phyloP scores from a whole-genome alignment of 2,113 vertebrate genomes.

The Cyprinodon tularosa region DNA sequence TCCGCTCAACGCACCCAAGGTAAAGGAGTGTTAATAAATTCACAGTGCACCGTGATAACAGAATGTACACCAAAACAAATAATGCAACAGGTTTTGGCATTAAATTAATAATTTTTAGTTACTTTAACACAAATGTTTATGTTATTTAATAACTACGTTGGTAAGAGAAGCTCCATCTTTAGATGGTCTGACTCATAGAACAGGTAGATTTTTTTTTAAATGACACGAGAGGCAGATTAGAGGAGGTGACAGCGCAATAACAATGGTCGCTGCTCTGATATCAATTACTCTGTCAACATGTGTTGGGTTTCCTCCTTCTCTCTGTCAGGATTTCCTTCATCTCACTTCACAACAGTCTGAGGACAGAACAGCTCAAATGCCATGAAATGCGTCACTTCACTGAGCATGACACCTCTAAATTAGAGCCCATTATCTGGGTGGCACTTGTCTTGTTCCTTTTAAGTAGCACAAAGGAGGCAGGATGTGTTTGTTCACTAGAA shows the following conservation, averaged over 20 bases:
- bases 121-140: too few relatives aligned
- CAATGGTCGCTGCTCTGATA: constrained; percentile 78
- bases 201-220: constrained; percentile 26
- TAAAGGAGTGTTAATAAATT: too few relatives aligned
- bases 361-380: constrained; percentile 60
- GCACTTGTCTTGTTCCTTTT: constrained; percentile 80
- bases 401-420: constrained; percentile 85
- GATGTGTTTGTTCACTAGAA: constrained; percentile 35
- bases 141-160: not conserved
- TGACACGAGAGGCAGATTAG: constrained; percentile 32
- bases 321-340: constrained; percentile 25
- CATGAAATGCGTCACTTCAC: constrained; percentile 75
- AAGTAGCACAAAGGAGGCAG: constrained; percentile 69
- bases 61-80: too few relatives aligned
- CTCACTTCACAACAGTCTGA: constrained; percentile 16
- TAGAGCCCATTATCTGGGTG: constrained; percentile 85
- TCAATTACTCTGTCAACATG: constrained; percentile 85
- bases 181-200: not conserved
- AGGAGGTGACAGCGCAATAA: constrained; percentile 83
- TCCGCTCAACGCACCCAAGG: too few relatives aligned
- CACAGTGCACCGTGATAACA: too few relatives aligned
- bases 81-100: too few relatives aligned
- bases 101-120: too few relatives aligned
- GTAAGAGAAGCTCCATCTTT: constrained; percentile 19
- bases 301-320: constrained; percentile 56